A percentile compares a stretch with the other conserved stretches of the same genome.
phyloP scores from a whole-genome alignment of 2,888 invertebrate species.

The Aleiodes leptofemur region DNA sequence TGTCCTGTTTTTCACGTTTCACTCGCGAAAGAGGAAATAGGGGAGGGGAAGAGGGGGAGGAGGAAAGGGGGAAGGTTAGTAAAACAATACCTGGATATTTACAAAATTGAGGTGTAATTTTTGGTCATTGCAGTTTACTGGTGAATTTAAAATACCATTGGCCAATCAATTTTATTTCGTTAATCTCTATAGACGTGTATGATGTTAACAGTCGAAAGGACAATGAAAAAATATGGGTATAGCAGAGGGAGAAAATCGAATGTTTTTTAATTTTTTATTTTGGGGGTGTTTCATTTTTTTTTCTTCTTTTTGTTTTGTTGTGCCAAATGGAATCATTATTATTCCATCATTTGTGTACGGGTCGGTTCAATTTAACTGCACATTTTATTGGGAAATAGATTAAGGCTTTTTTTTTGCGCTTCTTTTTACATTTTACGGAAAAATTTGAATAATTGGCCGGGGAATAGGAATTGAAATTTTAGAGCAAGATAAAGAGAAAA shows the following conservation, averaged over 20 bases:
- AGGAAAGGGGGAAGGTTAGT: background rate
- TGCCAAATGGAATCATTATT: slow-evolving; percentile 16
- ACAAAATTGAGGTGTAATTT: slow-evolving; percentile 36
- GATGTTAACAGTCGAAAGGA: background rate
- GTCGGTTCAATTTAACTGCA: background rate
- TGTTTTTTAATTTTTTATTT: background rate
- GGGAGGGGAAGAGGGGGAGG: background rate
- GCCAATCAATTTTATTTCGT: slow-evolving; percentile 21
- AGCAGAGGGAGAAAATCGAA: background rate
- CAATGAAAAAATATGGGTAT: background rate
- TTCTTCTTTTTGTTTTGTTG: background rate
- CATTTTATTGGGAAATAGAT: slow-evolving; percentile 9
- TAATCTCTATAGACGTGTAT: slow-evolving; percentile 11
- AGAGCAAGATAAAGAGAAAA: no score
- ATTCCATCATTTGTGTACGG: slow-evolving; percentile 5
- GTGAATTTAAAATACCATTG: slow-evolving; percentile 24
- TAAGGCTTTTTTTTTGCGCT: background rate
- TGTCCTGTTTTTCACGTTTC: slow-evolving; percentile 4
- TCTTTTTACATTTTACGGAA: no score
- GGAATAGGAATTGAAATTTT: no score
- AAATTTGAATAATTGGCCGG: no score
- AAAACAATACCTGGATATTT: slow-evolving; percentile 35
- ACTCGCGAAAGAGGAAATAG: background rate
- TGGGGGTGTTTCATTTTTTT: background rate
- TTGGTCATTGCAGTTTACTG: slow-evolving; percentile 29